These are phyloP conservation scores for Stictocephala bisonia DNA, from an alignment of 2,888 invertebrate genomes.

Conservation along the genomic window DNA sequence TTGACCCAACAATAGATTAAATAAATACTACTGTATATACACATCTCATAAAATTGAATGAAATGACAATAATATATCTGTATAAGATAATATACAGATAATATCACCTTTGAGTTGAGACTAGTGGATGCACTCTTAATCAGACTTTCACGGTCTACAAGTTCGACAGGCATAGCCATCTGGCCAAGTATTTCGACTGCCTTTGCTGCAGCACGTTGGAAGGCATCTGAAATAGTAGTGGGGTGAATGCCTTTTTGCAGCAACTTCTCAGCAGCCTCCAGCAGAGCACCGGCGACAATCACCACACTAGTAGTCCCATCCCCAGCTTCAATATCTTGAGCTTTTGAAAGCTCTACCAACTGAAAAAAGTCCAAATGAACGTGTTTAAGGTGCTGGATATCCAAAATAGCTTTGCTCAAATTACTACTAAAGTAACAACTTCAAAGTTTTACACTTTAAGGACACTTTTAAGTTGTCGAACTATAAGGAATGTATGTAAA, in stretches of 20 bases:
- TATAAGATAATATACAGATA: too few species aligned
- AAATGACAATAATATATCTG: too few species aligned
- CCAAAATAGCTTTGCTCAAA: too few species aligned
- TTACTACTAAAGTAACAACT: too few species aligned
- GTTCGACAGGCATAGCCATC: constrained; percentile 88
- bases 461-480: too few species aligned
- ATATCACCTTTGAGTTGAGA: constrained; percentile 92
- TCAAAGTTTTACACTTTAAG: too few species aligned
- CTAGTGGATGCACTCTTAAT: constrained; percentile 97
- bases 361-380: too few species aligned
- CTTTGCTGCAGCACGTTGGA: constrained; percentile 85
- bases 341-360: constrained; percentile 97
- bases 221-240: constrained; percentile 96
- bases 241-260: constrained; percentile 96
- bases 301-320: constrained; percentile 99
- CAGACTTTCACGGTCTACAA: constrained; percentile 87
- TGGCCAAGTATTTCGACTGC: constrained; percentile 81
- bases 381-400: too few species aligned
- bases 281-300: constrained; percentile 93
- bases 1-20: too few species aligned
- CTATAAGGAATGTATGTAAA: too few species aligned
- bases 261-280: constrained; percentile 94
- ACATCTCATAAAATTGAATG: too few species aligned
- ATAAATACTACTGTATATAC: too few species aligned
- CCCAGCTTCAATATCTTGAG: constrained; percentile 99